Evolutionary conservation across 2,888 invertebrate genomes (phyloP).

Genomic region (Galeopsomyia nigrocyanea): DNA sequence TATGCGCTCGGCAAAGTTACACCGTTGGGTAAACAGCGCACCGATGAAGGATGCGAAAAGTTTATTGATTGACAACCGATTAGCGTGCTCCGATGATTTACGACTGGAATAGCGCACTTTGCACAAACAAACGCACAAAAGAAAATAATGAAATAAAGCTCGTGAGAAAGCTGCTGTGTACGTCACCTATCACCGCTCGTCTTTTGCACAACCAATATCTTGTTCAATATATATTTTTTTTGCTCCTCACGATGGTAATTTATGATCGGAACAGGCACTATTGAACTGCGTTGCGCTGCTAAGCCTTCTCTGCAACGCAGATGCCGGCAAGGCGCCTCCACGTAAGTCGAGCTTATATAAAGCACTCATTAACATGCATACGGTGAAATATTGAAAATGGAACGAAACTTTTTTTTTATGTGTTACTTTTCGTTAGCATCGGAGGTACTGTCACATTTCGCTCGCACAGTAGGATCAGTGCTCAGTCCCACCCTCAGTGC

Average conservation of each 20-base stretch:
- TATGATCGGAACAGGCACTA: constrained; percentile 51
- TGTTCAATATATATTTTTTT: constrained; percentile 10
- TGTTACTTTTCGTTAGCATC: constrained; percentile 26
- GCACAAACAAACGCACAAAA: constrained; percentile 28
- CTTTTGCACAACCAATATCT: constrained; percentile 20
- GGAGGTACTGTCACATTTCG: constrained; percentile 38
- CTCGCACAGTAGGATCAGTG: constrained; percentile 25
- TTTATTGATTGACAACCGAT: too few relatives aligned
- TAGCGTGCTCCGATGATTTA: too few relatives aligned
- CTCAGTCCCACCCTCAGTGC: constrained; percentile 37
- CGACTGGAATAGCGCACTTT: too few relatives aligned
- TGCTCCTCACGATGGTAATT: constrained; percentile 29
- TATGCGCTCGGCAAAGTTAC: too few relatives aligned
- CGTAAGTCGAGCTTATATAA: constrained; percentile 41
- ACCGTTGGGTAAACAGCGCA: too few relatives aligned
- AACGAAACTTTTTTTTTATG: background rate
- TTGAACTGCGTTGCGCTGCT: constrained; percentile 48
- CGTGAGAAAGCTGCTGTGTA: background rate
- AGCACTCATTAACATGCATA: background rate
- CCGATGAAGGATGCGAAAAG: too few relatives aligned
- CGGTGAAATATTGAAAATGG: constrained; percentile 4
- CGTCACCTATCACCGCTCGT: constrained; percentile 35
- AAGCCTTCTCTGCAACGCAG: constrained; percentile 47
- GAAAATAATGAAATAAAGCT: background rate
- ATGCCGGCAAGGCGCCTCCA: constrained; percentile 48